Conservation (phyloP, 2,113 vertebrate genomes). For the Pipra filicauda region DNA sequence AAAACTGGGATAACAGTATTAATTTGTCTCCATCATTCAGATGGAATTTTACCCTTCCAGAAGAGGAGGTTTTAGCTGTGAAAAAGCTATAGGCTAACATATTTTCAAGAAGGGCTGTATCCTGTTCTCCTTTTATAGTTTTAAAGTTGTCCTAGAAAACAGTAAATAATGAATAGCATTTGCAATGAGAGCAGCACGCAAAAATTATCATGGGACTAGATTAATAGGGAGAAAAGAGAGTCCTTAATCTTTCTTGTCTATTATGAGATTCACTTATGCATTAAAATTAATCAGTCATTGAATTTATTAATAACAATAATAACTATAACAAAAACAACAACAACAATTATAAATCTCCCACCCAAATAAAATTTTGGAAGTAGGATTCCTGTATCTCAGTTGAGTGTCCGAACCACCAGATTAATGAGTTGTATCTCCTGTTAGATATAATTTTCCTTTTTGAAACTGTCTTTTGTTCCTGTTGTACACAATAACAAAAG, state of each 20-base stretch:
- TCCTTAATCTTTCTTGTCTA: neutral
- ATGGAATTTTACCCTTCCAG: neutral
- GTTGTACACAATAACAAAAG: neutral
- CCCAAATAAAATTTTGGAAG: neutral
- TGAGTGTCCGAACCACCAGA: neutral
- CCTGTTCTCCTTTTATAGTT: neutral
- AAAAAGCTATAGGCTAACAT: neutral
- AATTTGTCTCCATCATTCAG: neutral
- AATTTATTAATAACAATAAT: neutral
- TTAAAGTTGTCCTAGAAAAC: neutral
- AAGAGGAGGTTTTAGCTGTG: neutral
- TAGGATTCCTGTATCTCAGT: neutral
- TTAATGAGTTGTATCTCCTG: neutral
- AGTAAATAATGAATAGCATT: neutral
- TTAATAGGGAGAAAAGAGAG: neutral
- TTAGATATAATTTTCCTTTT: neutral
- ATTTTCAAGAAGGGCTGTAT: neutral
- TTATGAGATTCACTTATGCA: neutral
- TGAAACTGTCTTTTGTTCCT: neutral
- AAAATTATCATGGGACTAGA: neutral
- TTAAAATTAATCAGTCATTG: neutral
- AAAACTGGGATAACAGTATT: neutral
- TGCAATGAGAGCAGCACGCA: rapidly evolving
- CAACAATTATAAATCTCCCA: neutral
- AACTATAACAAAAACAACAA: neutral